Conservation (phyloP, 2,888 invertebrate species). For the Erebia epiphron region DNA sequence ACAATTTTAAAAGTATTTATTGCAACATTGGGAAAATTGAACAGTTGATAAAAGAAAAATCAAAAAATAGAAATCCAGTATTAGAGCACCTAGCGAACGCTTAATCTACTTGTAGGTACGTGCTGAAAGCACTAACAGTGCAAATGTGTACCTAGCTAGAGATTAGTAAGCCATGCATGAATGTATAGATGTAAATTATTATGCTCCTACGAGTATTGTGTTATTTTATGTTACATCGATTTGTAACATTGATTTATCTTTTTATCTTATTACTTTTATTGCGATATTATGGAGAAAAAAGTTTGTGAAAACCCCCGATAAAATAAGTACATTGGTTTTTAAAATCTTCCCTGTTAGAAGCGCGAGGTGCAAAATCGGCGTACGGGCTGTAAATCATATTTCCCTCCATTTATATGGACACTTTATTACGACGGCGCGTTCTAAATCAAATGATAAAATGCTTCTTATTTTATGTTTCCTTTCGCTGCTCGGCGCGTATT, state of each 20-base stretch:
- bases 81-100: background rate
- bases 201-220: background rate
- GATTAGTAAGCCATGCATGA: background rate
- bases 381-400: slow-evolving; percentile 76
- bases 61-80: background rate
- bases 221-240: background rate
- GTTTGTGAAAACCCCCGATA: slow-evolving; percentile 10
- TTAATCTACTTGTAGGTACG: background rate
- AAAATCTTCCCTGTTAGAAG: slow-evolving; percentile 12
- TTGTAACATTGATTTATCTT: background rate
- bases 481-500: slow-evolving; percentile 70
- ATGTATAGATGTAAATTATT: background rate
- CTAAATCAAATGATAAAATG: slow-evolving; percentile 83
- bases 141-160: background rate
- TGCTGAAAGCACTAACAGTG: background rate
- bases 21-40: too few relatives aligned
- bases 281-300: background rate
- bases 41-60: background rate
- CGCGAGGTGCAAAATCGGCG: slow-evolving; percentile 68
- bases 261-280: background rate
- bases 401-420: slow-evolving; percentile 80
- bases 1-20: too few relatives aligned
- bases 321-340: slow-evolving; percentile 13
- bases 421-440: slow-evolving; percentile 79
- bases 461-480: slow-evolving; percentile 79